Percentiles rank a stretch among this genome's conserved stretches.
Conservation (phyloP, 2,113 vertebrate genomes). For the Tor tambroides region DNA sequence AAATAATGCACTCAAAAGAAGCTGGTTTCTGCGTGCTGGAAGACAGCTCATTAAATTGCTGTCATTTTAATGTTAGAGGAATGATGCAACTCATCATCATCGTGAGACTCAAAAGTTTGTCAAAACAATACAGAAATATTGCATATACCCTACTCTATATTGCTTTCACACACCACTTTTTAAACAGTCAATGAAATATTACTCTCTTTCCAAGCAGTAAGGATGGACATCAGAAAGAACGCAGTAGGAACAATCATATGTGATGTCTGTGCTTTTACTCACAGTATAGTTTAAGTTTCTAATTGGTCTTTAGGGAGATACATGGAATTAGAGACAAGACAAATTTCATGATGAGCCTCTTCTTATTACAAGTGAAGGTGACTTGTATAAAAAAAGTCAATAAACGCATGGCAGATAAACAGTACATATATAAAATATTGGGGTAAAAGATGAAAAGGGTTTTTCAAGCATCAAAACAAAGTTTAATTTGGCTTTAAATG, state of each 20-base stretch:
- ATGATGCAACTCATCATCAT: constrained; percentile 28
- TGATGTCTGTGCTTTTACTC: neutral
- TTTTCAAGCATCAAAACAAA: neutral
- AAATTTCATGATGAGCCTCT: neutral
- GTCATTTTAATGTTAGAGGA: constrained; percentile 13
- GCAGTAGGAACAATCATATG: neutral
- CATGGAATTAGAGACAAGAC: neutral
- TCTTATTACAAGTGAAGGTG: neutral
- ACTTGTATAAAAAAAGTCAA: neutral
- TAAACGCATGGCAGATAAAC: no score
- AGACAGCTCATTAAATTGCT: constrained; percentile 16
- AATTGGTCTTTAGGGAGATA: neutral
- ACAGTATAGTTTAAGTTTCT: neutral
- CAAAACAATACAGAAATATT: neutral
- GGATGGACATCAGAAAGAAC: neutral
- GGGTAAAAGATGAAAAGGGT: no score
- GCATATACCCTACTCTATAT: neutral
- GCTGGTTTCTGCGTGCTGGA: neutral
- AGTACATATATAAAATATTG: no score
- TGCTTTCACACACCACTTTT: neutral
- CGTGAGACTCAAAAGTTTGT: neutral
- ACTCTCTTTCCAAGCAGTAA: neutral
- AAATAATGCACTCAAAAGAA: neutral
- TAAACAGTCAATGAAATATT: neutral
- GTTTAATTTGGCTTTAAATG: neutral